Conservation (phyloP, 2,113 vertebrate species). For the Pitta sordida region DNA sequence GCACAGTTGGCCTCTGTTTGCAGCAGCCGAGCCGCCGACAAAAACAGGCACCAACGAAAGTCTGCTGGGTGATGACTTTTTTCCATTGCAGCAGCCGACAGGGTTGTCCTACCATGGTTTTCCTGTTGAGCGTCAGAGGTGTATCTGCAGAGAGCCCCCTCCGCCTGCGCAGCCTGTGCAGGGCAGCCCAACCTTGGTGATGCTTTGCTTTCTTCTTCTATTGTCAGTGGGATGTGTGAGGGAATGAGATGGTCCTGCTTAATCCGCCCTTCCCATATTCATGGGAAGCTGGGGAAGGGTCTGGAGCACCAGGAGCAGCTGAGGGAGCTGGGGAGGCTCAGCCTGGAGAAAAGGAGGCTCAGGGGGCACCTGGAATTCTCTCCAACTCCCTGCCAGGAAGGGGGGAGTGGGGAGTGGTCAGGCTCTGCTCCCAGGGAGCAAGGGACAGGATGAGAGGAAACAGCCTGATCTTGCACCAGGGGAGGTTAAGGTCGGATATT, state of each 20-base stretch:
- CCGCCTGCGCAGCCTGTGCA: neutral
- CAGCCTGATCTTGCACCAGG: neutral
- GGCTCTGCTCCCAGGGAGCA: neutral
- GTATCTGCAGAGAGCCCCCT: neutral
- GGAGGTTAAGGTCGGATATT: neutral
- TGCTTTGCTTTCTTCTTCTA: neutral
- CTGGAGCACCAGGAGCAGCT: neutral
- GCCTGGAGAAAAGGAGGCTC: neutral
- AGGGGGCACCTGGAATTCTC: neutral
- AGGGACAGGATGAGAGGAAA: neutral
- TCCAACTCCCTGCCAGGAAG: neutral
- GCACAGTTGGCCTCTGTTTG: neutral
- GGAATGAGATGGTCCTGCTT: neutral
- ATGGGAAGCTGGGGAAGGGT: neutral
- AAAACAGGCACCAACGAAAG: neutral
- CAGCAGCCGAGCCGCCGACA: neutral
- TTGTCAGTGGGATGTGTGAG: neutral
- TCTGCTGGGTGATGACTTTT: conserved; percentile 26
- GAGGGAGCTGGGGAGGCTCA: neutral
- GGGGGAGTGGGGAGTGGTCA: too few species aligned
- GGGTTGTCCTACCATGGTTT: conserved; percentile 31
- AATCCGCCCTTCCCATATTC: neutral
- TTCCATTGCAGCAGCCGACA: conserved; percentile 3
- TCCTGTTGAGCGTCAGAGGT: neutral
- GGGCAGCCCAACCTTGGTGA: neutral